A percentile compares a stretch with the other conserved stretches of the same genome.
Conservation (phyloP, 1,140 invertebrate species). For the Hestina assimilis region DNA sequence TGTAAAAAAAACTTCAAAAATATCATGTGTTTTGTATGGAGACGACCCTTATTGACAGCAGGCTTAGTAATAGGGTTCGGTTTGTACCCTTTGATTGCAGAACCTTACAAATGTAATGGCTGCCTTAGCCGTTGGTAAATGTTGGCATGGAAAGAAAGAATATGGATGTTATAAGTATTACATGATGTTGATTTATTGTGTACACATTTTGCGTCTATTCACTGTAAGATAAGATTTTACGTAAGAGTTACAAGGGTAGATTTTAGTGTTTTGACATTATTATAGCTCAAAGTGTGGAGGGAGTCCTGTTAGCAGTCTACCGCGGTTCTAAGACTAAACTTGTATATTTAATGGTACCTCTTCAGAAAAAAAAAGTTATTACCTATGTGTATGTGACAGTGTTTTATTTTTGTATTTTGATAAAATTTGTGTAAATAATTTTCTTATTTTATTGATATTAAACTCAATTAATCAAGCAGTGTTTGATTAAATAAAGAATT, state of each 20-base stretch:
- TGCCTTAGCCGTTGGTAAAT: neutral
- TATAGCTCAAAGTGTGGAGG: slow-evolving; percentile 46
- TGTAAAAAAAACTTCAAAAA: no score
- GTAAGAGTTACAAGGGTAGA: slow-evolving; percentile 43
- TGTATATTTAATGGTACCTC: slow-evolving; percentile 57
- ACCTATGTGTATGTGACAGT: slow-evolving; percentile 73
- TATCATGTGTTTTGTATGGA: no score
- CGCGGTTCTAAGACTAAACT: slow-evolving; percentile 46
- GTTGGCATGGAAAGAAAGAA: neutral
- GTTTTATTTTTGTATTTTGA: slow-evolving; percentile 79
- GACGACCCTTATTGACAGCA: no score
- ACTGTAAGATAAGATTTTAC: slow-evolving; percentile 35
- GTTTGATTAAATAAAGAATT: slow-evolving; percentile 28
- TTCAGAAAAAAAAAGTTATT: slow-evolving; percentile 61
- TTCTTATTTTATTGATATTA: slow-evolving; percentile 79
- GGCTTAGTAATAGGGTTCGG: no score
- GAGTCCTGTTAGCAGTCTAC: slow-evolving; percentile 1
- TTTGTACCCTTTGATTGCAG: no score
- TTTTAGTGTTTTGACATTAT: slow-evolving; percentile 43
- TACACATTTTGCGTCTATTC: slow-evolving; percentile 20
- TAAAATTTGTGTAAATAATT: slow-evolving; percentile 78
- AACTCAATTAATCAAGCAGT: slow-evolving; percentile 72
- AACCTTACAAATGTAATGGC: neutral
- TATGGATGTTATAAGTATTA: slow-evolving; percentile 12
- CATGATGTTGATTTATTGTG: slow-evolving; percentile 17